These are phyloP conservation scores for Acrobasis repandana DNA, from an alignment of 2,888 invertebrate genomes.

Conservation along the genomic window DNA sequence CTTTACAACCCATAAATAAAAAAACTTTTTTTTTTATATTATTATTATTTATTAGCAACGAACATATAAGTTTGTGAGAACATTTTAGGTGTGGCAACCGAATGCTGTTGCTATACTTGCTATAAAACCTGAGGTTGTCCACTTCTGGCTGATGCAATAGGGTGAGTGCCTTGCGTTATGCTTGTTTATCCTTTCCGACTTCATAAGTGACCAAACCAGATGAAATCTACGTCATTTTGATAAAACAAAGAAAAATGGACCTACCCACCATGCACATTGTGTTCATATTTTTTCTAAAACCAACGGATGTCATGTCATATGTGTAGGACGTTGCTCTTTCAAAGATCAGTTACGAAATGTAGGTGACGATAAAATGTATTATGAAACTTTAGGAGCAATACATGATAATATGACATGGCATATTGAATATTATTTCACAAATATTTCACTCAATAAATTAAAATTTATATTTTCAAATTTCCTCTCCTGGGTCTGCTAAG, in stretches of 20 bases:
- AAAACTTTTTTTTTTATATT: conserved; percentile 6
- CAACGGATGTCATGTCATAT: background rate
- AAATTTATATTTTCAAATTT: no score
- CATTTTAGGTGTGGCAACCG: conserved; percentile 53
- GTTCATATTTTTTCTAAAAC: conserved; percentile 23
- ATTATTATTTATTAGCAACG: conserved; percentile 32
- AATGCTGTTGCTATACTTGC: conserved; percentile 41
- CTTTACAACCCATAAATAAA: background rate
- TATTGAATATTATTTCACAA: background rate
- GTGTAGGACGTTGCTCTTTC: background rate
- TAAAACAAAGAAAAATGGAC: conserved; percentile 41
- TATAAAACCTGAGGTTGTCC: conserved; percentile 59
- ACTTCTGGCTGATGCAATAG: conserved; percentile 77
- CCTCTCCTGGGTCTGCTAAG: no score
- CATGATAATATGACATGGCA: background rate
- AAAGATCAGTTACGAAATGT: background rate
- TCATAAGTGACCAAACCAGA: conserved; percentile 42
- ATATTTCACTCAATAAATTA: background rate
- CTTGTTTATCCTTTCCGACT: conserved; percentile 52
- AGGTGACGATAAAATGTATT: background rate
- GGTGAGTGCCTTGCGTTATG: conserved; percentile 59
- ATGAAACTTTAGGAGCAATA: background rate
- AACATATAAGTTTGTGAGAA: conserved; percentile 41
- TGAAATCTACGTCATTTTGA: conserved; percentile 39
- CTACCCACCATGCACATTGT: background rate